Percentiles rank a stretch among this genome's conserved stretches.
Conservation (phyloP, 2,797 vertebrate species). For the Hyperoplus lanceolatus region DNA sequence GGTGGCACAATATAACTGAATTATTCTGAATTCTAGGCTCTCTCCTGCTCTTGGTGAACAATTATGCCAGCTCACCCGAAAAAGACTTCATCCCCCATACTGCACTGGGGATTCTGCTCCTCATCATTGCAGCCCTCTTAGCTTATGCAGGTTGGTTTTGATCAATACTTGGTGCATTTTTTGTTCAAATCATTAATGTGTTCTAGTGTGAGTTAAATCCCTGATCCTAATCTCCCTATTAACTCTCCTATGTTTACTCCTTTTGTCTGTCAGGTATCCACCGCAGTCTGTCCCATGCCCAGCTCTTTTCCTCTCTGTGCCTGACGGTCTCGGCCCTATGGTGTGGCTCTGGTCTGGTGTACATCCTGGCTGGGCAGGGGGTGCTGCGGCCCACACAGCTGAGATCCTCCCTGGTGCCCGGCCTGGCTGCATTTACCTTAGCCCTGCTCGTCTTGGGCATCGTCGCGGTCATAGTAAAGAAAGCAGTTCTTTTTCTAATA, state of each 20-base stretch:
- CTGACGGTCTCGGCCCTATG: constrained; percentile 89
- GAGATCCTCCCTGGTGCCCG: constrained; percentile 84
- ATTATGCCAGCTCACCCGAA: constrained; percentile 80
- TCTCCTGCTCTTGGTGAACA: constrained; percentile 86
- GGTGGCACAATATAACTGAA: not conserved
- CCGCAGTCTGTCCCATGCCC: constrained; percentile 73
- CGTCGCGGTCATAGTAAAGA: constrained; percentile 78
- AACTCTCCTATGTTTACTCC: not conserved
- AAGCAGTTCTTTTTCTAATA: constrained; percentile 79
- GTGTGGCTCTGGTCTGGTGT: constrained; percentile 86
- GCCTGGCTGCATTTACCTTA: constrained; percentile 85
- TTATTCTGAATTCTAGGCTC: constrained; percentile 80
- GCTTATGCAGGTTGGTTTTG: constrained; percentile 86
- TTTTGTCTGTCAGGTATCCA: constrained; percentile 79
- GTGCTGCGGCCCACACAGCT: constrained; percentile 59
- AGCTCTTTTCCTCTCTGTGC: constrained; percentile 85
- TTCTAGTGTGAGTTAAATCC: not conserved
- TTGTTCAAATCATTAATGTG: not conserved
- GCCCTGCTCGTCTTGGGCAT: constrained; percentile 84
- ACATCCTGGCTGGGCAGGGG: constrained; percentile 84
- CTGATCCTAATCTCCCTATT: accelerated
- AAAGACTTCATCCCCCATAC: constrained; percentile 81
- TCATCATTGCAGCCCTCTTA: constrained; percentile 83
- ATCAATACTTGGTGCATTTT: not conserved
- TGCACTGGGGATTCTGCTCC: constrained; percentile 87